These are phyloP conservation scores for Falcaria lacertinaria DNA, from an alignment of 2,888 invertebrate species.

Conservation along the genomic window DNA sequence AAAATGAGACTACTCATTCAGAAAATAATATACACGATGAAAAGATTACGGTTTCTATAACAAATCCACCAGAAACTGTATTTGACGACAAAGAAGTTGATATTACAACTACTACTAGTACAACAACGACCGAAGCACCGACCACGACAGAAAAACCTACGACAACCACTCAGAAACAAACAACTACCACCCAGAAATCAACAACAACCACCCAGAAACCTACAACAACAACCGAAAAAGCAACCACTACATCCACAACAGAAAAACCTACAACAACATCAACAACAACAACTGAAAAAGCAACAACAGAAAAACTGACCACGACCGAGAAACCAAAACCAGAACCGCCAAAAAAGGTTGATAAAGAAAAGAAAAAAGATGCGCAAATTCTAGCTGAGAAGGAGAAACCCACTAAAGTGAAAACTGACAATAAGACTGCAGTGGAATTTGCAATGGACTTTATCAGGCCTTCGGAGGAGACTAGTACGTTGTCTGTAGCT, in stretches of 20 bases:
- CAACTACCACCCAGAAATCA: conserved; percentile 26
- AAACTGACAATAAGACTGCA: conserved; percentile 43
- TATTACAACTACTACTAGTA: conserved; percentile 35
- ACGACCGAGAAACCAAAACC: conserved; percentile 30
- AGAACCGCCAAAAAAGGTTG: conserved; percentile 41
- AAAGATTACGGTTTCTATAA: conserved; percentile 31
- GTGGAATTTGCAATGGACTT: conserved; percentile 42
- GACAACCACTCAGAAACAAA: conserved; percentile 26
- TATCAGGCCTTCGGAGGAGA: conserved; percentile 54
- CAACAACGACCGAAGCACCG: conserved; percentile 20
- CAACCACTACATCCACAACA: conserved; percentile 22
- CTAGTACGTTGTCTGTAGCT: conserved; percentile 29
- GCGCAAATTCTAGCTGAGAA: conserved; percentile 38
- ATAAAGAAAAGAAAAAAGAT: conserved; percentile 65
- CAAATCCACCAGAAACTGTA: conserved; percentile 33
- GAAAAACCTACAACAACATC: conserved; percentile 23
- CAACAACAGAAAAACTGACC: conserved; percentile 27
- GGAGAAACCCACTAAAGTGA: conserved; percentile 50
- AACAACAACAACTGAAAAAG: conserved; percentile 31
- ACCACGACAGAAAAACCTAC: conserved; percentile 25
- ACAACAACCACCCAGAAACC: conserved; percentile 27
- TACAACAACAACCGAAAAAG: conserved; percentile 26
- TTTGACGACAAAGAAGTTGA: conserved; percentile 46
- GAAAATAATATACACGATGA: conserved; percentile 59
- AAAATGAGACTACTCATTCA: conserved; percentile 58